Percentiles rank a stretch among this genome's conserved stretches.
Conservation (phyloP, 2,113 vertebrate genomes). For the Talpa occidentalis region DNA sequence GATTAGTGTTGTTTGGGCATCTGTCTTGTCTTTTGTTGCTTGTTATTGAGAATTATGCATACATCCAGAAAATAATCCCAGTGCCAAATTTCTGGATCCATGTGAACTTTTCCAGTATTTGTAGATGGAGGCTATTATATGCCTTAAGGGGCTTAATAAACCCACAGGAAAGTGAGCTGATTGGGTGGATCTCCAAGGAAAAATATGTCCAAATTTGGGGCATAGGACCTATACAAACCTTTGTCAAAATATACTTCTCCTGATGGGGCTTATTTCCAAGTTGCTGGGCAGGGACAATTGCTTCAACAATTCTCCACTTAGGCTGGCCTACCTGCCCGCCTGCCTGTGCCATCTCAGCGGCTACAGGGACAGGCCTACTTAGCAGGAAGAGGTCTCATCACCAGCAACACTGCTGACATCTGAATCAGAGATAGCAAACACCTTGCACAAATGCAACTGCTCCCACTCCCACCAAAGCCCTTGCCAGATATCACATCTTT, state of each 20-base stretch:
- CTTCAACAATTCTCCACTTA: not conserved
- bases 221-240: not conserved
- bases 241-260: not conserved
- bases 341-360: not conserved
- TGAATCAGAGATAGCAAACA: not conserved
- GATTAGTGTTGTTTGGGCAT: not conserved
- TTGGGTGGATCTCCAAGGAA: not conserved
- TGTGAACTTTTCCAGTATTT: not conserved
- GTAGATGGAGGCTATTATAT: not conserved
- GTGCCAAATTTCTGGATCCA: not conserved
- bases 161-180: not conserved
- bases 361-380: not conserved
- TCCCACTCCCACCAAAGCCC: not conserved
- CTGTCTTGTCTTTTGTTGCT: not conserved
- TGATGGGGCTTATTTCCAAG: not conserved
- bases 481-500: not conserved
- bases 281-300: not conserved
- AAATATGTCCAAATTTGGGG: not conserved
- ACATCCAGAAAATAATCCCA: not conserved
- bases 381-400: not conserved
- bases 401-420: not conserved
- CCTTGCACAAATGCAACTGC: not conserved
- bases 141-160: not conserved
- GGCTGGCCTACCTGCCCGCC: not conserved
- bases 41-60: not conserved